Evolutionary conservation across 2,797 vertebrate species (phyloP), one percentile per base, ranked within the genome.

Genomic region (Lacerta agilis): DNA sequence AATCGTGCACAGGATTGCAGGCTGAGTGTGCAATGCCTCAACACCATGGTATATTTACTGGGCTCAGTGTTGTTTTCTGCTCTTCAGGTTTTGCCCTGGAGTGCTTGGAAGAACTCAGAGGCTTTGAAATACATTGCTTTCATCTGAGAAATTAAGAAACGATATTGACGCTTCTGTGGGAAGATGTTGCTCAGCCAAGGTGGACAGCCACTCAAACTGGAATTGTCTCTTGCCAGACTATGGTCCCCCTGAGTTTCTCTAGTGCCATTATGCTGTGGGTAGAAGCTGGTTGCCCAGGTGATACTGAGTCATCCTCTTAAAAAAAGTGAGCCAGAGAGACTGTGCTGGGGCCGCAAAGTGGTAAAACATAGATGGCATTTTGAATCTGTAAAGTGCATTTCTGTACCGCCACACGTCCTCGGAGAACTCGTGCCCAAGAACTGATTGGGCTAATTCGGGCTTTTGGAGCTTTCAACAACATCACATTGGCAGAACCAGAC

Each of bases 261-360:
- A 66, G 83, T 55, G 58, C 83, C 83, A 86, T 86, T 82, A 69
- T 67, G 55, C 75, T 76, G 61, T 58, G 76, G 58, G 75, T 8
- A 66, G 69, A 69, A 41, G 71, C 83, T 67, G 4, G 78, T 89
- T 89, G 87, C 83, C 83, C 83, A 89, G 87, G 87, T 85, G 88
- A 89, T 81, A 55, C 72, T 89, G 88, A 89, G 41, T 89, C 88
- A 89, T 81, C 61, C 71, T 76, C 36, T 55, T 15, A 4, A 55
- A 72, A 75, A n/a, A n/a, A 85, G 33, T 33, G 11, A 55, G 78
- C 69, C 69, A 89, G 78, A 81, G 36, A n/a, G 83, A 81, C 71
- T n/a, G 41, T 67, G 43, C 61, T 67, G 58, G 71, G 78, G 71
- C 83, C 41, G 76, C 33, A 58, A 81, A 76, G 78, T 67, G 88